A percentile compares a stretch with the other conserved stretches of the same genome.
Evolutionary conservation across 2,888 invertebrate species (phyloP).

Genomic region (Halictus quadricinctus): DNA sequence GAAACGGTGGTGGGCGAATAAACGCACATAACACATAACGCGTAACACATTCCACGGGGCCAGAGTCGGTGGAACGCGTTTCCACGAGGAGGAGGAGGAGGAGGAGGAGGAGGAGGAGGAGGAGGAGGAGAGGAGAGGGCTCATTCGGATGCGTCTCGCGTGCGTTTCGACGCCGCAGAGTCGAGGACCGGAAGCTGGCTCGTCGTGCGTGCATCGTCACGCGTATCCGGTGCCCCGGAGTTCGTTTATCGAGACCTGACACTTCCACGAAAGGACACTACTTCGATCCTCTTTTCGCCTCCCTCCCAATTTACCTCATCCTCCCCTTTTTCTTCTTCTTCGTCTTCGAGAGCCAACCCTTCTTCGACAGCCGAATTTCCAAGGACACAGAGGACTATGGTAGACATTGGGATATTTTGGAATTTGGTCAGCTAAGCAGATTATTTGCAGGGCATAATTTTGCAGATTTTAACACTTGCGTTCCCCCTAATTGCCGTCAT

Average conservation of each 20-base stretch:
- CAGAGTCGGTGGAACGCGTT: constrained; percentile 14
- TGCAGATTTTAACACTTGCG: too few species aligned
- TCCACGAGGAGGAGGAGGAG: constrained; percentile 27
- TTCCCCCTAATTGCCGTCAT: too few species aligned
- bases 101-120: not conserved
- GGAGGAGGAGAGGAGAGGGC: constrained; percentile 18
- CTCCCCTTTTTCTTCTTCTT: not conserved
- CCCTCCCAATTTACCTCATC: not conserved
- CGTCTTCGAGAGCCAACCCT: not conserved
- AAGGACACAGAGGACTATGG: too few species aligned
- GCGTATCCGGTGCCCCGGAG: constrained; percentile 78
- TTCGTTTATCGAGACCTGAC: constrained; percentile 66
- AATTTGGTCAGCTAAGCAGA: too few species aligned
- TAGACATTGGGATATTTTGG: too few species aligned
- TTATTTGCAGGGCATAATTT: too few species aligned
- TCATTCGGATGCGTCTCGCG: constrained; percentile 82
- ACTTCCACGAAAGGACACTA: constrained; percentile 62
- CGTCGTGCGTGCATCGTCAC: constrained; percentile 80
- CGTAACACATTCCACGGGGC: constrained; percentile 49
- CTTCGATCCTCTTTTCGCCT: constrained; percentile 32
- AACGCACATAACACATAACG: constrained; percentile 26
- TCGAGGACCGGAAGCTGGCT: constrained; percentile 79
- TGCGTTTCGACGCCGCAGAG: constrained; percentile 69
- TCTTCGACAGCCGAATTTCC: too few species aligned
- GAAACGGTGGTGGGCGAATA: constrained; percentile 52